Evolutionary conservation across 1,140 invertebrate species (phyloP), one percentile per base, ranked within the genome.

Genomic region (Drosophila rhopaloa): DNA sequence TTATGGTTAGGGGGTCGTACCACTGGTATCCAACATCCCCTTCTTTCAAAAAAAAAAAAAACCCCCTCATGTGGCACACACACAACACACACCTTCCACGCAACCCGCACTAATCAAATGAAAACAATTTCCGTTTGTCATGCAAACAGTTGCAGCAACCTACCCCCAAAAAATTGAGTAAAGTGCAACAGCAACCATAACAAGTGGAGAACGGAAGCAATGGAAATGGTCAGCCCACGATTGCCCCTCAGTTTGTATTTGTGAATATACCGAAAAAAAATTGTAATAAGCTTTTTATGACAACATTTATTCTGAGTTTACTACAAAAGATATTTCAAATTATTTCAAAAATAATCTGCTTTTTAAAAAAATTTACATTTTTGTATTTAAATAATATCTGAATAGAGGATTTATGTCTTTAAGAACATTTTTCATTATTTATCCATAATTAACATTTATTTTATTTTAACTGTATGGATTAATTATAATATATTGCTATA

Each of bases 91-190:
- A 79, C 66, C 70, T 68, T 44, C 48, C 66, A 72, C 48, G 74
- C 59, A 82, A 50, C 46, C 63, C 79, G 79, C 68, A 71, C 80
- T 82, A 81, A 81, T 83, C 80, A 83, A 83, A 79, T 79, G 74
- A 82, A 81, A 81, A 81, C 58, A 76, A 81, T 81, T 82, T 82
- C 80, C 79, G 79, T 79, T 83, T 79, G 79, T 79, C 80, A 82
- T 82, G 79, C 80, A 75, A 83, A 67, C 79, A 61, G 62, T 79
- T 81, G 79, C 46, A 29, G 13, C 63, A 71, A 71, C 53, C 44
- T 37, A 54, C 50, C 37, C 43, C 66, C 65, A 71, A 59, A 27
- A 48, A 80, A 67, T 55, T 55, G 57, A 57, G 79, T 81, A 55
- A 74, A 83, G 80, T 82, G 80, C 79, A 79, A n/a, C 57, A 11